Percentiles rank a stretch among this genome's conserved stretches.
phyloP scores from a whole-genome alignment of 2,888 invertebrate genomes.

The Neria commutata region DNA sequence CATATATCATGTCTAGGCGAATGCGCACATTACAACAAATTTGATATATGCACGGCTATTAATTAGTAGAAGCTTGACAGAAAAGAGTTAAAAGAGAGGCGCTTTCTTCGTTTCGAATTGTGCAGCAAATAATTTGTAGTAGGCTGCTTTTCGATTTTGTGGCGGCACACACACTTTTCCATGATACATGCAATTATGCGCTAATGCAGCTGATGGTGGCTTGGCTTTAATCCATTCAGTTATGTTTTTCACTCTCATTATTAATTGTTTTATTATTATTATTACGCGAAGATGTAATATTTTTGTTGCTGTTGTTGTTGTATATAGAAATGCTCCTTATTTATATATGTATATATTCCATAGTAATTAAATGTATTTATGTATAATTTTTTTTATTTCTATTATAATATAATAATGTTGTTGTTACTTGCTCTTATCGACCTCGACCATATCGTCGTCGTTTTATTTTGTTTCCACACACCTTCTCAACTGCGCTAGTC shows the following conservation, averaged over 20 bases:
- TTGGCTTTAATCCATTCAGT: neutral
- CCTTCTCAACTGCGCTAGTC: too few relatives aligned
- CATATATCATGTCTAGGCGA: too few relatives aligned
- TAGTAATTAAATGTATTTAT: neutral
- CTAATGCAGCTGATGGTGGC: neutral
- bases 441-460: neutral
- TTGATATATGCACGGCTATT: too few relatives aligned
- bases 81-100: too few relatives aligned
- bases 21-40: too few relatives aligned
- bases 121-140: too few relatives aligned
- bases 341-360: constrained; percentile 1
- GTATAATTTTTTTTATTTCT: too few relatives aligned
- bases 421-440: neutral
- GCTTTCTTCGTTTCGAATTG: too few relatives aligned
- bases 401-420: neutral
- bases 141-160: neutral
- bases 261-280: neutral
- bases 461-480: neutral
- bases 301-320: neutral
- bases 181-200: neutral
- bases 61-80: too few relatives aligned
- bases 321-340: constrained; percentile 3
- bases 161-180: neutral
- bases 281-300: neutral
- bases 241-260: neutral